Evolutionary conservation across 1,140 invertebrate genomes (phyloP), one percentile per base, ranked within the genome.

Genomic region (Melitaea cinxia): DNA sequence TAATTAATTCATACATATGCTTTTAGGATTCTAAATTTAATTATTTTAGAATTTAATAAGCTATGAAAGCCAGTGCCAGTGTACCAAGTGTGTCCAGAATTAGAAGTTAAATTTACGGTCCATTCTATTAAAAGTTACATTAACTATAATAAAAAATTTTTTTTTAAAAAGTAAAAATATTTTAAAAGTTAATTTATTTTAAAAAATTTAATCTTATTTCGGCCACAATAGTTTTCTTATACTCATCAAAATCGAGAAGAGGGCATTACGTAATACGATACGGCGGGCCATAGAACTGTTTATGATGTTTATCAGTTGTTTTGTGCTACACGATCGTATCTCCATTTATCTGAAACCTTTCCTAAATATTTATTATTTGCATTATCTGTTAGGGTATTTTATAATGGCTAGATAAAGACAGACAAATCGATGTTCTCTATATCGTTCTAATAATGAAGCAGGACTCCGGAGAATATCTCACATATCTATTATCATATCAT

Each of bases 191-290:
- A 42, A 42, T 42, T 7, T 6, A 42, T 17, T 7, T 42, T 39
- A 17, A 6, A 33, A 42, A 7, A 7, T 17, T 17, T 6, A 15
- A 0, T 42, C n/a, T 42, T 17, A 4, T 17, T 7, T 12, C 42
- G 19, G n/a, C n/a, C n/a, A n/a, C n/a, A 19, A 17, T 33, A 6
- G 52, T 19, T 54, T 35, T 35, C 52, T n/a, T 47, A 47, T 19
- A 42, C n/a, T 19, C 59, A 71, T 72, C 65, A 63, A 61, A 74
- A 69, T 47, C 57, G 62, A 76, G 61, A 67, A 64, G 69, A 75
- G 72, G 50, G 52, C 49, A 80, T 82, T 75, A 75, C 69, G 80
- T 83, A 82, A 83, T 70, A 64, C 68, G 80, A 81, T 82, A 75
- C 30, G 63, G 68, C 69, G 66, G 54, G 68, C 69, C 68, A 65